Base-by-base conservation (phyloP, 2,888 invertebrate genomes). In the Oxystoma pomonae region DNA sequence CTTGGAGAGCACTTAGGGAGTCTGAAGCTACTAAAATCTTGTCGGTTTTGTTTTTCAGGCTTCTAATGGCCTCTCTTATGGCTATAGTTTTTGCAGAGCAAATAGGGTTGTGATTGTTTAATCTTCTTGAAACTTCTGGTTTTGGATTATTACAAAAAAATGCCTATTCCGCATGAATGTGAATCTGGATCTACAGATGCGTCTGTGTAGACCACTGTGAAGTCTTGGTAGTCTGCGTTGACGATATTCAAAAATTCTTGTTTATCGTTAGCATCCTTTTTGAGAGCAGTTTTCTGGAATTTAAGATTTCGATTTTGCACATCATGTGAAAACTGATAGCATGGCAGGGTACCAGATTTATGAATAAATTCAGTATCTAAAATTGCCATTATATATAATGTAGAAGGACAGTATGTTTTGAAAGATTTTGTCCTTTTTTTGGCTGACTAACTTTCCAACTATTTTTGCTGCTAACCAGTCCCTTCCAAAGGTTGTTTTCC, bases 391-490 rank as follows among this genome's bases (percentile, higher is more conserved):
- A 35, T 35, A 35, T 3, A 35, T 35, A 3, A 12, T 35, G 35
- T 35, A 35, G 3, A 35, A 7, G 3, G 35, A 35, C 35, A 35
- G 35, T 7, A 35, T 35, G 12, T 35, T 35, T 12, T 35, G 35
- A 12, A 35, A 53, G 55, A 53, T 53, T 53, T 17, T 53, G 16
- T 53, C 16, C 16, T 3, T 53, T 3, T n/a, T 16, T 18, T n/a
- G 3, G 16, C 18, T 18, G 9, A 7, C 3, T 53, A 53, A 3
- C 16, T 16, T 17, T 7, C 16, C n/a, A 17, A 53, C n/a, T 12
- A 57, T 12, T 17, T 57, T 57, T 20, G 21, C 3, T n/a, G 57
- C 57, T 20, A 57, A 57, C 57, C 57, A 57, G 3, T 57, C 16
- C 18, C 57, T 19, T 57, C 57, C 3, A 57, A 19, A 18, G 18